A percentile compares a stretch with the other conserved stretches of the same genome.
These are phyloP conservation scores for Cyanoramphus novaezelandiae DNA, from an alignment of 2,113 vertebrate species.

Conservation along the genomic window DNA sequence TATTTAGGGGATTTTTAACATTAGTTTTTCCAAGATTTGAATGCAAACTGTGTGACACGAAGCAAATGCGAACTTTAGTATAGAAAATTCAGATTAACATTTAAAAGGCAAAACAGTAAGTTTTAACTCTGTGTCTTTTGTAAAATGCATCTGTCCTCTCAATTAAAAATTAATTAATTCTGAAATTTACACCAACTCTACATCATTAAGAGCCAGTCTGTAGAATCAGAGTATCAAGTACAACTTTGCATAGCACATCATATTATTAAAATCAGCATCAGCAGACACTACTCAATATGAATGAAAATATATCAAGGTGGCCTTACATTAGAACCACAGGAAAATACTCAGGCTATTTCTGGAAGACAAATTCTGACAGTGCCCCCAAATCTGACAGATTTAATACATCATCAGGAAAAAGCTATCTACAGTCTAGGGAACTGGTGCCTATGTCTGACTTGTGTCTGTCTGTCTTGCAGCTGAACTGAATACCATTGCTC, in stretches of 20 bases:
- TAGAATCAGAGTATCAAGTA: not conserved
- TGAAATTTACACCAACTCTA: not conserved
- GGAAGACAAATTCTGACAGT: not conserved
- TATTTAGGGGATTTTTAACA: not conserved
- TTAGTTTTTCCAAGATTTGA: not conserved
- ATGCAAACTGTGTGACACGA: not conserved
- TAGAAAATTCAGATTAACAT: not conserved
- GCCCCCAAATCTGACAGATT: not conserved
- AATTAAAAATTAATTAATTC: not conserved
- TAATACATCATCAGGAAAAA: not conserved
- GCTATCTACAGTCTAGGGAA: not conserved
- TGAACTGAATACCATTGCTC: conserved; percentile 92
- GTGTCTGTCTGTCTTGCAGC: conserved; percentile 74
- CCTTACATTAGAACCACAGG: not conserved
- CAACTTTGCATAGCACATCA: not conserved
- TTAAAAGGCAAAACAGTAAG: not conserved
- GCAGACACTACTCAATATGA: not conserved
- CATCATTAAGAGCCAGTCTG: not conserved
- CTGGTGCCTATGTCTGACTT: not conserved
- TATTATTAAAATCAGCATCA: not conserved
- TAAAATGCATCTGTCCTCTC: not conserved
- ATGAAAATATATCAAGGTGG: not conserved
- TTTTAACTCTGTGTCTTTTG: not conserved
- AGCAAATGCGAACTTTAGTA: not conserved
- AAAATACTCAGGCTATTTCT: not conserved